Evolutionary conservation across 2,797 vertebrate genomes (phyloP).

Genomic region (Siniperca scherzeri): DNA sequence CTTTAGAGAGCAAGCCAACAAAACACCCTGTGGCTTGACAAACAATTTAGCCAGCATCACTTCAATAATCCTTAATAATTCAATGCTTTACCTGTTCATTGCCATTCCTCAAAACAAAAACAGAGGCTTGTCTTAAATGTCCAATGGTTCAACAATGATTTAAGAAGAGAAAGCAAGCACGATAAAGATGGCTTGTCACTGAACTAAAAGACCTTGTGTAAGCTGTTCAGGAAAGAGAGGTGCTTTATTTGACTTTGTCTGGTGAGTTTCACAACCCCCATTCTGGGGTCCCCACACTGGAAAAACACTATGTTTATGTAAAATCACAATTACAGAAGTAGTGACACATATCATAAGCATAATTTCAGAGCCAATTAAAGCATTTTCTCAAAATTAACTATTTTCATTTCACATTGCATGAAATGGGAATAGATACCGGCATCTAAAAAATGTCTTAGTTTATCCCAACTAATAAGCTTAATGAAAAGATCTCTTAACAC

Average conservation of each 20-base stretch:
- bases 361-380: neutral
- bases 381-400: neutral
- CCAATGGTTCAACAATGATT: conserved; percentile 51
- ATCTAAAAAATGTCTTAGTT: neutral
- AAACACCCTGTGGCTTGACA: conserved; percentile 53
- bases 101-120: conserved; percentile 61
- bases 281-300: neutral
- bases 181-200: conserved; percentile 34
- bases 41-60: conserved; percentile 61
- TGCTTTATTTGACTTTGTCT: conserved; percentile 26
- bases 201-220: conserved; percentile 41
- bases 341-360: neutral
- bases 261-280: neutral
- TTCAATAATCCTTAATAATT: conserved; percentile 50
- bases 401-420: neutral
- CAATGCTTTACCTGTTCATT: conserved; percentile 31
- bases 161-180: conserved; percentile 30
- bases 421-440: neutral
- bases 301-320: neutral
- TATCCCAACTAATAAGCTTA: neutral
- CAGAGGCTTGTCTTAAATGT: conserved; percentile 53
- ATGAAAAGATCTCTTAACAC: neutral
- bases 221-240: conserved; percentile 19
- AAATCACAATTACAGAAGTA: neutral
- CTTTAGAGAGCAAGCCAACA: conserved; percentile 54